phyloP scores from a whole-genome alignment of 2,888 invertebrate genomes.

The Proisotoma minuta region DNA sequence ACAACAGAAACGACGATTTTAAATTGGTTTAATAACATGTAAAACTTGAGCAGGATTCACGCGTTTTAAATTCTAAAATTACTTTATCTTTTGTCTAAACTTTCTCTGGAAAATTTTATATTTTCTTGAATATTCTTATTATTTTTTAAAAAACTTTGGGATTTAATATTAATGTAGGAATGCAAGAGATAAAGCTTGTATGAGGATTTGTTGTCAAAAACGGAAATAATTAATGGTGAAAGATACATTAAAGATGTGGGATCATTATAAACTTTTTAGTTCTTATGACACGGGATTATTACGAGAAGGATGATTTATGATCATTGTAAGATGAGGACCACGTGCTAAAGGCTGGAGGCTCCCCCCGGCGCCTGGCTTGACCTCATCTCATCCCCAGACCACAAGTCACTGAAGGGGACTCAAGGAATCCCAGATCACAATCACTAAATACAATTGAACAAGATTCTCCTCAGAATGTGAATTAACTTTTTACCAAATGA shows the following conservation, averaged over 20 bases:
- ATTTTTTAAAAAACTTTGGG: too few relatives aligned
- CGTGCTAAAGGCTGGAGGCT: constrained; percentile 39
- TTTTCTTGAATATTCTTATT: too few relatives aligned
- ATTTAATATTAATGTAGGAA: too few relatives aligned
- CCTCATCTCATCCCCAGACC: constrained; percentile 41
- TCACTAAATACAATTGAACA: constrained; percentile 24
- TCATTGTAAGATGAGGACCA: constrained; percentile 38
- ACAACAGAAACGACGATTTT: too few relatives aligned
- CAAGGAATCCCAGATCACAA: constrained; percentile 30
- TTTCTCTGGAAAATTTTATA: too few relatives aligned
- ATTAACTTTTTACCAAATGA: background rate
- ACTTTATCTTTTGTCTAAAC: too few relatives aligned
- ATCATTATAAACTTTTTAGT: background rate
- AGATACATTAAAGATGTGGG: constrained; percentile 2
- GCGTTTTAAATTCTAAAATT: too few relatives aligned
- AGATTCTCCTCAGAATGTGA: constrained; percentile 13
- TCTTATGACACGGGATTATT: constrained; percentile 4
- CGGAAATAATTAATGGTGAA: constrained; percentile 17
- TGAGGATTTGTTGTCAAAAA: constrained; percentile 12
- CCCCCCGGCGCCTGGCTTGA: constrained; percentile 44
- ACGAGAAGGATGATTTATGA: constrained; percentile 45
- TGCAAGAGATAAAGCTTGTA: too few relatives aligned
- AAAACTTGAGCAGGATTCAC: too few relatives aligned
- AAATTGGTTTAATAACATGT: too few relatives aligned
- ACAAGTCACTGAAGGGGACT: background rate